Conservation (phyloP, 2,113 vertebrate genomes). For the Psilopsiagon aurifrons region DNA sequence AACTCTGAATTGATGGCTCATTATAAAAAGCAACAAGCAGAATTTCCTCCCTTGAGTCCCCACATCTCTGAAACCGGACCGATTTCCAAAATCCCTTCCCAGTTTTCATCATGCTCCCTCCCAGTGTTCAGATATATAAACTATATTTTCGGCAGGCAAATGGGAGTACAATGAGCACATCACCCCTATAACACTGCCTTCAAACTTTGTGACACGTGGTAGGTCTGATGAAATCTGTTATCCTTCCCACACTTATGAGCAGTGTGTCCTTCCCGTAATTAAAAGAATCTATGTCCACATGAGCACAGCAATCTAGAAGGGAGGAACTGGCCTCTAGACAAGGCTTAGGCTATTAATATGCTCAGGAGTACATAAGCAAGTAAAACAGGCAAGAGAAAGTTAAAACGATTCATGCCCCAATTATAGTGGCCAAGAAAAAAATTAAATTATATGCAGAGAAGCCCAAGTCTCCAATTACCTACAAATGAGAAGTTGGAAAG, state of each 20-base stretch:
- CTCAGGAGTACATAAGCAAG: slow-evolving; percentile 4
- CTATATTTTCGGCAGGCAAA: slow-evolving; percentile 6
- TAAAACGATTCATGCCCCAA: background rate
- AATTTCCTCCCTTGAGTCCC: background rate
- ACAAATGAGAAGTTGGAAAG: slow-evolving; percentile 35
- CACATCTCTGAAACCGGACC: background rate
- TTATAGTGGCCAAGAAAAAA: background rate
- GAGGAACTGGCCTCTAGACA: background rate
- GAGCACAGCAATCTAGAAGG: background rate
- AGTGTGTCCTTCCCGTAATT: background rate
- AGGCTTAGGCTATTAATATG: background rate
- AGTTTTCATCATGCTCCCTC: background rate
- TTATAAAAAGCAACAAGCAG: slow-evolving; percentile 6
- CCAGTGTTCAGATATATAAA: background rate
- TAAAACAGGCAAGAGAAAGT: background rate
- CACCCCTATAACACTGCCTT: background rate
- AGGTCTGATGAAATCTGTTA: background rate
- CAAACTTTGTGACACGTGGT: background rate
- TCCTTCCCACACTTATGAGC: background rate
- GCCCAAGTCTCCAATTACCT: background rate
- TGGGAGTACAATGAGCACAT: background rate
- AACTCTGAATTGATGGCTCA: background rate
- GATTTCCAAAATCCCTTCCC: background rate
- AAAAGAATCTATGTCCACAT: background rate
- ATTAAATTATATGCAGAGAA: background rate